phyloP scores from a whole-genome alignment of 2,888 invertebrate genomes.

The Conomelus anceps region DNA sequence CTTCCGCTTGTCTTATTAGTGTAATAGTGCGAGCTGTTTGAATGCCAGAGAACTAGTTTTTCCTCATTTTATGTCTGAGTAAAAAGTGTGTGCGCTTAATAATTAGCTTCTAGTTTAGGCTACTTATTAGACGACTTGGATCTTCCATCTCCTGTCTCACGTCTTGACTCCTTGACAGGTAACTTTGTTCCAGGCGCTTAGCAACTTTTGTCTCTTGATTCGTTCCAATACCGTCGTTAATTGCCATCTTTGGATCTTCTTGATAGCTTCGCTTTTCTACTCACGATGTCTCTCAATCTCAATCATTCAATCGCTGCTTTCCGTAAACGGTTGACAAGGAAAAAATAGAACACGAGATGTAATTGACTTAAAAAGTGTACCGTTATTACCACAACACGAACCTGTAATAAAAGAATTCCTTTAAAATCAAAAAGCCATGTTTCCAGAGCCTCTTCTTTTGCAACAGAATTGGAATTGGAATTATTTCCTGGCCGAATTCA shows the following conservation, averaged over 20 bases:
- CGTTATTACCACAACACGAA: not conserved
- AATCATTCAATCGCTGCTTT: not conserved
- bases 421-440: too few species aligned
- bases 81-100: not conserved
- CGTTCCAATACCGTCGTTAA: not conserved
- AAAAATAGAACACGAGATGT: not conserved
- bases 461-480: not conserved
- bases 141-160: not conserved
- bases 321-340: not conserved
- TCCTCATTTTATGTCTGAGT: not conserved
- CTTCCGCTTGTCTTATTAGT: not conserved
- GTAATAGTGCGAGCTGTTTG: not conserved
- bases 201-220: not conserved
- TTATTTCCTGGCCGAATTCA: too few species aligned
- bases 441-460: not conserved
- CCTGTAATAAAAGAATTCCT: not conserved
- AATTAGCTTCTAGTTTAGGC: not conserved
- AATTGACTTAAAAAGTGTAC: not conserved
- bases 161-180: not conserved
- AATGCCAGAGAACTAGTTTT: not conserved
- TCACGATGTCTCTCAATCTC: not conserved
- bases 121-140: not conserved
- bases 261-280: not conserved
- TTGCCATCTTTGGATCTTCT: not conserved
- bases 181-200: not conserved